Conservation (phyloP, 2,888 invertebrate species). For the Diarsia mendica region DNA sequence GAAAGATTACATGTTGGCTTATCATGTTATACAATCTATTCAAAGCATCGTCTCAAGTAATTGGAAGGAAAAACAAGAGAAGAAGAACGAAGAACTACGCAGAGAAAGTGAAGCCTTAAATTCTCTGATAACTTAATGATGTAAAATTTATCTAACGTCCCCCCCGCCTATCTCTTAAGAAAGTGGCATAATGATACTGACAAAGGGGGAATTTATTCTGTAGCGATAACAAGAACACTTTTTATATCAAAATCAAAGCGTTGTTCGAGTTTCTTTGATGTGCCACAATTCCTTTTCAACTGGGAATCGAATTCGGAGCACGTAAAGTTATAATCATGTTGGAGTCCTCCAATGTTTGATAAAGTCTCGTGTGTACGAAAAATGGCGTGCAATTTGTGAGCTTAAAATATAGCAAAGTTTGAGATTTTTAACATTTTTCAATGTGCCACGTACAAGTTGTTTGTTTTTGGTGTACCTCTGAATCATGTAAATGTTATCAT, state of each 20-base stretch:
- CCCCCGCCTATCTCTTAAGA: slow-evolving; percentile 63
- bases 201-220: slow-evolving; percentile 77
- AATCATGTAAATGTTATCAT: background rate
- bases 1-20: slow-evolving; percentile 1
- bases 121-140: slow-evolving; percentile 57
- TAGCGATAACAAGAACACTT: slow-evolving; percentile 85
- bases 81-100: slow-evolving; percentile 22
- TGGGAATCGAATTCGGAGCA: slow-evolving; percentile 83
- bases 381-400: slow-evolving; percentile 81
- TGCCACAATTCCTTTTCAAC: slow-evolving; percentile 80
- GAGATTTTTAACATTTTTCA: slow-evolving; percentile 44
- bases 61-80: slow-evolving; percentile 40
- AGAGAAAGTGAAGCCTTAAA: slow-evolving; percentile 49
- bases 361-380: slow-evolving; percentile 83
- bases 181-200: slow-evolving; percentile 74
- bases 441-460: background rate
- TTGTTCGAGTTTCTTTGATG: slow-evolving; percentile 85
- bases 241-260: slow-evolving; percentile 86
- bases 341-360: slow-evolving; percentile 88
- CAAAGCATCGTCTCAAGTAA: slow-evolving; percentile 27
- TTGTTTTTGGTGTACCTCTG: background rate
- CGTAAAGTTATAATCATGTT: slow-evolving; percentile 89
- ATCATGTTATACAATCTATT: slow-evolving; percentile 21
- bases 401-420: slow-evolving; percentile 71
- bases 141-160: slow-evolving; percentile 64